These are phyloP conservation scores for Heliangelus exortis DNA, from an alignment of 2,797 vertebrate genomes.

Conservation along the genomic window DNA sequence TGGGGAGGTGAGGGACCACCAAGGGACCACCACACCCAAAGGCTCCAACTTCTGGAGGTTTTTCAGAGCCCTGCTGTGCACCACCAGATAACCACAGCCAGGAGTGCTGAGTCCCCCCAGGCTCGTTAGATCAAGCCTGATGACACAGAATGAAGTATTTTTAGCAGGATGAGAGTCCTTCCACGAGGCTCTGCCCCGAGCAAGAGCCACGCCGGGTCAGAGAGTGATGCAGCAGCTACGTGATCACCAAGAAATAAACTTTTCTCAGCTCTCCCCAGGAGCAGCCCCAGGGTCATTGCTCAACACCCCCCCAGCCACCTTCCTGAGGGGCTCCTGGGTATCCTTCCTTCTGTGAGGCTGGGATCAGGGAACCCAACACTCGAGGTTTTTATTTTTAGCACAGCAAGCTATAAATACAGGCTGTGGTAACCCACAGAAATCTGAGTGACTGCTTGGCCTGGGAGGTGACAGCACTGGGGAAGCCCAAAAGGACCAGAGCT, in stretches of 20 bases:
- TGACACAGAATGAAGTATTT: not conserved
- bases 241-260: not conserved
- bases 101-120: not conserved
- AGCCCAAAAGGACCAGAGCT: fast-evolving
- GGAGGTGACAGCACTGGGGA: not conserved
- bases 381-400: slow-evolving; percentile 12
- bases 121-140: fast-evolving
- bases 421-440: not conserved
- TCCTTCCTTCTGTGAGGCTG: not conserved
- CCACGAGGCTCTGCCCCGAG: not conserved
- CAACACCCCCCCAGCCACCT: too few relatives aligned
- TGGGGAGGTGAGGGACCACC: fast-evolving
- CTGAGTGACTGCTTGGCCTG: fast-evolving
- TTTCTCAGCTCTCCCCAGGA: fast-evolving
- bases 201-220: fast-evolving
- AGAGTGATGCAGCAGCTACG: not conserved
- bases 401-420: not conserved
- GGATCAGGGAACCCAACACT: not conserved
- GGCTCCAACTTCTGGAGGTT: fast-evolving
- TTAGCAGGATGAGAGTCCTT: not conserved
- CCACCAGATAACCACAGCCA: not conserved
- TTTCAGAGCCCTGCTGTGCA: not conserved
- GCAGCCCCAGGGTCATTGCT: not conserved
- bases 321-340: fast-evolving
- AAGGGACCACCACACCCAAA: not conserved